Evolutionary conservation across 23 tunicate genomes (phyloP), one percentile per base, ranked within the genome.

Genomic region (Aplidium turbinatum): DNA sequence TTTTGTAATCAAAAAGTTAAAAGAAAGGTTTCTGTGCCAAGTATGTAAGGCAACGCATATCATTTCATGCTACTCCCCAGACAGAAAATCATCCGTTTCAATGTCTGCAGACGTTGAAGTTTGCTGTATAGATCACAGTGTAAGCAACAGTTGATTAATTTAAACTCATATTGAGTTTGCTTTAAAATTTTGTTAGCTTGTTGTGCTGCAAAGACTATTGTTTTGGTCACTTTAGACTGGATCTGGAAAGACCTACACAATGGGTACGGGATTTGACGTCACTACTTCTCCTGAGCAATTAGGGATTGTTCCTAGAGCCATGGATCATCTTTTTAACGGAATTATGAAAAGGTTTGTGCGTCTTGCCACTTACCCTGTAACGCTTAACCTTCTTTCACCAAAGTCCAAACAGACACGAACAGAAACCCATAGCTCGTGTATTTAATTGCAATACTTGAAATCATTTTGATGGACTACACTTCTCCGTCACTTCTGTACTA

Each of bases 181-280:
- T 56, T 56, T 13, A n/a, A 55, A 55, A 20, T 55, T 55, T 16
- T 11, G n/a, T 20, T 55, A n/a, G n/a, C n/a, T n/a, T 42, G 48
- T 42, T 42, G 48, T 42, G 13, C 13, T 42, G 9, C 48, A 42
- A 9, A 9, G 9, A 42, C 9, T 42, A 42, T 42, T 9, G 48
- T 9, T 42, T 42, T 42, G 48, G 48, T 42, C 16, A 16, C 9
- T 64, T 35, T 57, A 87, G 87, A 94, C 99, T 57, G 99, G 99
- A 4, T 83, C 99, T 42, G 99, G 99, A 2, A 94, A 94, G 78
- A 94, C 99, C 0, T 84, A 87, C 72, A 94, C 99, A 1, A 94
- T 94, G 99, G 99, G 99, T 2, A 94, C 99, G 3, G 92, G 95
- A n/a, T 94, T 94, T 71, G 99, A 94, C 66, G 81, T 82, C 26